Evolutionary conservation across 2,797 vertebrate genomes (phyloP).

Genomic region (Amazona ochrocephala): DNA sequence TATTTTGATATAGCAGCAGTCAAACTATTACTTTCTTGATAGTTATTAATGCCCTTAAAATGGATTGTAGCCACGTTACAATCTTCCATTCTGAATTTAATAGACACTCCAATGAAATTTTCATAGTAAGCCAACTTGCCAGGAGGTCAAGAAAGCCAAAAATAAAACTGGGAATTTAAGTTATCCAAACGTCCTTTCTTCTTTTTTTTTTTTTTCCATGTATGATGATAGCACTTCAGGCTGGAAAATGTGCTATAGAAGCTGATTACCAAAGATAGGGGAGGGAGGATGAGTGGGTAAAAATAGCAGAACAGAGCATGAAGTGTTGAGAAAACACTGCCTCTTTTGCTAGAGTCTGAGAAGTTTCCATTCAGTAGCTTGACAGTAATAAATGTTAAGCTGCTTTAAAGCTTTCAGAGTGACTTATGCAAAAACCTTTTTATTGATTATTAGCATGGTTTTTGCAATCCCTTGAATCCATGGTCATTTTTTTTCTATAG

Average conservation of each 20-base stretch:
- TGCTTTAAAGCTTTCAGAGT: slow-evolving; percentile 13
- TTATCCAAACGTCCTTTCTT: slow-evolving; percentile 19
- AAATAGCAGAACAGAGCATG: background rate
- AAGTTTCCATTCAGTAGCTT: background rate
- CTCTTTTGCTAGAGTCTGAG: background rate
- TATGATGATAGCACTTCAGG: slow-evolving; percentile 1
- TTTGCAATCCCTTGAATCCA: background rate
- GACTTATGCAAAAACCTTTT: background rate
- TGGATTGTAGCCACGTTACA: background rate
- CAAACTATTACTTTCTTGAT: background rate
- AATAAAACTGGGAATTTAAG: background rate
- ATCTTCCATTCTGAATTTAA: slow-evolving; percentile 41
- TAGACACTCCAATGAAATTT: slow-evolving; percentile 58
- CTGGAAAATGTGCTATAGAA: slow-evolving; percentile 23
- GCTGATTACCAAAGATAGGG: background rate
- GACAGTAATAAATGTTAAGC: slow-evolving; percentile 1
- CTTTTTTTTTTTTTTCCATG: slow-evolving; percentile 45
- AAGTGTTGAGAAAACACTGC: background rate
- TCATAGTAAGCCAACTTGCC: slow-evolving; percentile 45
- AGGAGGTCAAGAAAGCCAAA: slow-evolving; percentile 26
- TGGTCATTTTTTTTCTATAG: background rate
- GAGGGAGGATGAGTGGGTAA: background rate
- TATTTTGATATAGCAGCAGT: slow-evolving; percentile 8
- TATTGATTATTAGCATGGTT: background rate
- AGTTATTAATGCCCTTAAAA: slow-evolving; percentile 44